A percentile compares a stretch with the other conserved stretches of the same genome.
Evolutionary conservation across 2,113 vertebrate genomes (phyloP).

Genomic region (Notothenia coriiceps): DNA sequence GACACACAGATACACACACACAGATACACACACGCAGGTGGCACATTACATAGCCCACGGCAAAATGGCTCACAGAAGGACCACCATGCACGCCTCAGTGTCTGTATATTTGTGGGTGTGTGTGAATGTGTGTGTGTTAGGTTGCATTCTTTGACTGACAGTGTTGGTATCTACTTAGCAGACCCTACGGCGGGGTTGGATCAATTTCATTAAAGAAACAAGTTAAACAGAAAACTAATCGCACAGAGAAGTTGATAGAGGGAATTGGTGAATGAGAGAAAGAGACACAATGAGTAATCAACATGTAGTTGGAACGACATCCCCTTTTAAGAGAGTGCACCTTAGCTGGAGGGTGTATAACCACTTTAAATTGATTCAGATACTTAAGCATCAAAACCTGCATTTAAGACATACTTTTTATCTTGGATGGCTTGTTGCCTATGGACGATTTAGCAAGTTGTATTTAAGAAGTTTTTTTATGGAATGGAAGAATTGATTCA

Average conservation of each 20-base stretch:
- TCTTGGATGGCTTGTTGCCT: background rate
- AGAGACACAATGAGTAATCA: constrained; percentile 31
- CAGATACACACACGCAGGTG: constrained; percentile 41
- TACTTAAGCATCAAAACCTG: constrained; percentile 14
- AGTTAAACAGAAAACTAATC: constrained; percentile 30
- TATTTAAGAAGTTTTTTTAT: background rate
- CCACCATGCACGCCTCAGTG: constrained; percentile 14
- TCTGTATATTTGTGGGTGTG: background rate
- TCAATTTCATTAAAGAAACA: constrained; percentile 33
- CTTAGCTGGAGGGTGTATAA: constrained; percentile 45
- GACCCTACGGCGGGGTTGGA: constrained; percentile 35
- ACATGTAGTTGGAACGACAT: constrained; percentile 47
- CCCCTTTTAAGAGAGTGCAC: constrained; percentile 30
- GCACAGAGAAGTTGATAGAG: constrained; percentile 1
- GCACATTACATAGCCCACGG: constrained; percentile 32
- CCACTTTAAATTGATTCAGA: constrained; percentile 39
- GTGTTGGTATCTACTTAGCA: constrained; percentile 28
- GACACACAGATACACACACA: constrained; percentile 19
- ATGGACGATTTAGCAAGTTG: background rate
- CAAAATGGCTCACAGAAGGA: constrained; percentile 42
- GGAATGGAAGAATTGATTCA: background rate
- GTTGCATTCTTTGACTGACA: constrained; percentile 39
- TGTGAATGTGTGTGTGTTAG: constrained; percentile 7
- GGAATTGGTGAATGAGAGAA: constrained; percentile 3
- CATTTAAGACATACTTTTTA: constrained; percentile 3